These are phyloP conservation scores for Chondrosia reniformis DNA, from an alignment of 37 sponge, comb jelly and placozoan genomes.

Conservation along the genomic window DNA sequence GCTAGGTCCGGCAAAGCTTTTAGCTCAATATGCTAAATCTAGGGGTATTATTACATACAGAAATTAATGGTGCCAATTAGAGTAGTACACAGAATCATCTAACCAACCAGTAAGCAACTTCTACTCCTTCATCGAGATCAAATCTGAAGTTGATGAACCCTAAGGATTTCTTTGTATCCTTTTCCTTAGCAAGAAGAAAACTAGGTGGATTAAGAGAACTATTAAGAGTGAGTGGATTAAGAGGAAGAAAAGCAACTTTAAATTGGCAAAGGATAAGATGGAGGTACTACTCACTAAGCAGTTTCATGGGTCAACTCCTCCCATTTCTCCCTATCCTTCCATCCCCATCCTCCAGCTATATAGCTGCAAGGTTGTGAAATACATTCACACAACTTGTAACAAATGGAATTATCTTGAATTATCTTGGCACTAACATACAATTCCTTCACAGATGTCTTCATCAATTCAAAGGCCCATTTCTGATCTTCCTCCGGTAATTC, in stretches of 20 bases:
- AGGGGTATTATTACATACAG: too few relatives aligned
- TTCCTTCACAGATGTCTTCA: conserved; percentile 52
- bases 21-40: too few relatives aligned
- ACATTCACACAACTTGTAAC: not conserved
- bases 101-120: conserved; percentile 73
- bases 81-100: too few relatives aligned
- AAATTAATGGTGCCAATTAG: too few relatives aligned
- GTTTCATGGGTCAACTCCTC: conserved; percentile 60
- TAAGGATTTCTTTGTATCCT: conserved; percentile 2
- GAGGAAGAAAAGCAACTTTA: too few relatives aligned
- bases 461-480: conserved; percentile 65
- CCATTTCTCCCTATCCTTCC: conserved; percentile 75
- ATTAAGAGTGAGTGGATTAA: too few relatives aligned
- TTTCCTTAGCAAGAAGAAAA: conserved; percentile 51
- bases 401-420: not conserved
- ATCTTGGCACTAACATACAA: conserved; percentile 27
- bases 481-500: conserved; percentile 41
- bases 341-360: conserved; percentile 65
- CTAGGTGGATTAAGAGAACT: conserved; percentile 36
- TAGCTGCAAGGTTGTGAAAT: conserved; percentile 63
- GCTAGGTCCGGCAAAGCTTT: too few relatives aligned
- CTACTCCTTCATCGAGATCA: conserved; percentile 72
- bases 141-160: conserved; percentile 73
- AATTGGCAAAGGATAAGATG: too few relatives aligned
- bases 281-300: conserved; percentile 34